These are phyloP conservation scores for Biston stratarius DNA, from an alignment of 2,888 invertebrate species.

Conservation along the genomic window DNA sequence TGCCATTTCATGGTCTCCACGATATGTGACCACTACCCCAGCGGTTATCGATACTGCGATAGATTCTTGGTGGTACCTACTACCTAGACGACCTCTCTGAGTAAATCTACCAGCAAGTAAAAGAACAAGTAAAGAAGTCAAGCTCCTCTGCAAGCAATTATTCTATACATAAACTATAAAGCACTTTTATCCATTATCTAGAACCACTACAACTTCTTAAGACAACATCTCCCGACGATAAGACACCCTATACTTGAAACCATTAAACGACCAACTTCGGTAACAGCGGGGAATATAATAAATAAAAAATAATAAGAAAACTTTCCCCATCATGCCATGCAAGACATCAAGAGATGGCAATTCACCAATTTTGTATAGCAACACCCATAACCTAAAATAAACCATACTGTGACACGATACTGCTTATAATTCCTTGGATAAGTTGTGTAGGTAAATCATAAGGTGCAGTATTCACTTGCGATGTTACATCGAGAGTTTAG, in stretches of 20 bases:
- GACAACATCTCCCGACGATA: constrained; percentile 17
- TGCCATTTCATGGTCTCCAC: too few species aligned
- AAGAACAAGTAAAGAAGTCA: too few species aligned
- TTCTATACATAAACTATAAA: not conserved
- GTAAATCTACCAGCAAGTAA: too few species aligned
- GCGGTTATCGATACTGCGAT: too few species aligned
- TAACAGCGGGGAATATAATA: constrained; percentile 77
- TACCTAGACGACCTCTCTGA: too few species aligned
- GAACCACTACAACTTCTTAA: constrained; percentile 7
- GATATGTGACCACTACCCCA: too few species aligned
- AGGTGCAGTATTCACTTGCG: constrained; percentile 75
- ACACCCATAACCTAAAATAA: constrained; percentile 46
- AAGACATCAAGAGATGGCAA: constrained; percentile 67
- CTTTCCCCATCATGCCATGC: constrained; percentile 78
- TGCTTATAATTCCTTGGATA: constrained; percentile 51
- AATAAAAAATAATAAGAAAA: constrained; percentile 85
- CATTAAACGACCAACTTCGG: constrained; percentile 58
- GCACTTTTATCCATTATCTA: not conserved
- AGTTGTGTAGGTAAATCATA: constrained; percentile 70
- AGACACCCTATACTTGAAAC: constrained; percentile 44
- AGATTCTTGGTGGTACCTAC: too few species aligned
- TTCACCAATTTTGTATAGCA: constrained; percentile 64
- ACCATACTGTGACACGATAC: constrained; percentile 51
- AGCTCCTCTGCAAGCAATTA: too few species aligned
- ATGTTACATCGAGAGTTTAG: constrained; percentile 73